Percentiles rank a stretch among this genome's conserved stretches.
Conservation (phyloP, 1,140 invertebrate species). For the Drosophila subobscura region DNA sequence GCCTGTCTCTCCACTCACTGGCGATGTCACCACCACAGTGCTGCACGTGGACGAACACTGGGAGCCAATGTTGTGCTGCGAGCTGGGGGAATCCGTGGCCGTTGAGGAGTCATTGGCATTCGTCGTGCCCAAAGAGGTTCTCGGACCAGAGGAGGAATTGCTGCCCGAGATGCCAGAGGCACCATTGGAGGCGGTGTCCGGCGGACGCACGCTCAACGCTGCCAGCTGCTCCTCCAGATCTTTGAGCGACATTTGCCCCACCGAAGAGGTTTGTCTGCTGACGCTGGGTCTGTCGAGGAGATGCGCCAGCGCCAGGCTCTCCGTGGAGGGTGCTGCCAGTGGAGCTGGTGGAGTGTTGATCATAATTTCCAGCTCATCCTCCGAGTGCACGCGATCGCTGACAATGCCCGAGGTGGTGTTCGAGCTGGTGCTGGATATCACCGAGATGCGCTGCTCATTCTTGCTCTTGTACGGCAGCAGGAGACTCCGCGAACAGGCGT, state of each 20-base stretch:
- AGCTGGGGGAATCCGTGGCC: constrained; percentile 78
- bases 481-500: constrained; percentile 87
- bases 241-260: constrained; percentile 83
- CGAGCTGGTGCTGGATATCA: constrained; percentile 95
- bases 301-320: constrained; percentile 89
- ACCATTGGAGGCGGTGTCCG: constrained; percentile 77
- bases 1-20: constrained; percentile 19
- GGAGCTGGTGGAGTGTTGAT: constrained; percentile 88
- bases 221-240: constrained; percentile 80
- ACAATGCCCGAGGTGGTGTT: constrained; percentile 98
- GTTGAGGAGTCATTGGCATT: constrained; percentile 61
- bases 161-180: constrained; percentile 21
- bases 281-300: constrained; percentile 86
- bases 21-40: constrained; percentile 89
- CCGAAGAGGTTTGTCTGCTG: constrained; percentile 85
- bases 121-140: constrained; percentile 17
- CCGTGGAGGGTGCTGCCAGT: constrained; percentile 87
- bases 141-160: constrained; percentile 10
- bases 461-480: constrained; percentile 87
- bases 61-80: constrained; percentile 85
- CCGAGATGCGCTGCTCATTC: constrained; percentile 93
- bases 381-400: constrained; percentile 95
- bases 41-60: constrained; percentile 93
- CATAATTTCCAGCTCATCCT: constrained; percentile 95
- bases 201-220: constrained; percentile 74